Percentiles rank a stretch among this genome's conserved stretches.
Conservation (phyloP, 64 coral and sea anemone genomes). For the Cladopsammia gracilis region DNA sequence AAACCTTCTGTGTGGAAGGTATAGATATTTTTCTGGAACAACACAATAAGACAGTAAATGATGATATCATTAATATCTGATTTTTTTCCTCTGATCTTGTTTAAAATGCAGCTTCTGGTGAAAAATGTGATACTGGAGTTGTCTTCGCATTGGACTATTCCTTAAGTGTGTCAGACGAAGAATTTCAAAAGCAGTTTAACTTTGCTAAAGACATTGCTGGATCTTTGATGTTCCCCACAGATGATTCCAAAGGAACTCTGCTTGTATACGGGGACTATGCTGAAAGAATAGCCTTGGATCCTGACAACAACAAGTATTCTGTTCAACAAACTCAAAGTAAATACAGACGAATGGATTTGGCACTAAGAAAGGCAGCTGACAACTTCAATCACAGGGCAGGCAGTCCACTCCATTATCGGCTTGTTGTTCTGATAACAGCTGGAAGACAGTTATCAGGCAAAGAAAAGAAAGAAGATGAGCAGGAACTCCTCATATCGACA, state of each 20-base stretch:
- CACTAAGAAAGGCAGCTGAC: not conserved
- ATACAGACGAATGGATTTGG: slow-evolving; percentile 12
- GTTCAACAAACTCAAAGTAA: not conserved
- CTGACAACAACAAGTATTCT: not conserved
- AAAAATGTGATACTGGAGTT: not conserved
- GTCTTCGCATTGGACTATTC: slow-evolving; percentile 35
- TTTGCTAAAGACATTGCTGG: not conserved
- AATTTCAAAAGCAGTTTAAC: not conserved
- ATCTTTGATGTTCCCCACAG: not conserved
- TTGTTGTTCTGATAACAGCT: slow-evolving; percentile 20
- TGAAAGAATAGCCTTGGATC: not conserved
- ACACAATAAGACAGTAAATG: too few relatives aligned
- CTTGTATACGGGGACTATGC: not conserved
- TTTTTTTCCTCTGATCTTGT: not conserved
- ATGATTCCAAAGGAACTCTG: not conserved
- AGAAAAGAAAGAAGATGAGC: not conserved
- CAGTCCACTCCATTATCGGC: not conserved
- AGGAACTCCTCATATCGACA: not conserved
- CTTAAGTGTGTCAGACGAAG: not conserved
- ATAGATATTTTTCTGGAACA: too few relatives aligned
- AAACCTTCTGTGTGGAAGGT: too few relatives aligned
- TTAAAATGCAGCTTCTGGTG: not conserved
- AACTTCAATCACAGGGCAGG: not conserved
- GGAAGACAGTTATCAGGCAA: not conserved
- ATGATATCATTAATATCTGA: not conserved